phyloP scores from a whole-genome alignment of 1,140 invertebrate species.

The Lithobius niger region DNA sequence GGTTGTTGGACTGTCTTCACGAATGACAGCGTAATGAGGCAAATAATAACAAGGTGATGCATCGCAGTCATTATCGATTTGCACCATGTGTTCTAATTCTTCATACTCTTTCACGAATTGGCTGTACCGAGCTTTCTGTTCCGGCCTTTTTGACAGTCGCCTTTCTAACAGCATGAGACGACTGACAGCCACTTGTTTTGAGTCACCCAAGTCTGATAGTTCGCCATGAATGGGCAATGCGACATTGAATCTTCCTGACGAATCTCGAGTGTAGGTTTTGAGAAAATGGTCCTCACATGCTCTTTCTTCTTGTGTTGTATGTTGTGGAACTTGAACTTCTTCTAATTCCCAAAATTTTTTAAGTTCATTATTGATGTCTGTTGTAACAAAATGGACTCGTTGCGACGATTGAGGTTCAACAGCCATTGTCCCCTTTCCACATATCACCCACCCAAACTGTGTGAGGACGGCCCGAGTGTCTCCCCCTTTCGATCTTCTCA shows the following conservation, averaged over 20 bases:
- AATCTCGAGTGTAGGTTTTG: neutral
- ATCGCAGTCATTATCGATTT: neutral
- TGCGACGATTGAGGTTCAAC: neutral
- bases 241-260: neutral
- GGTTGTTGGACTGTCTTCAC: slow-evolving; percentile 20
- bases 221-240: neutral
- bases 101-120: neutral
- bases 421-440: neutral
- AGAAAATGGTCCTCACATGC: neutral
- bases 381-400: neutral
- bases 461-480: neutral
- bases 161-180: neutral
- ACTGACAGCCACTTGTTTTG: neutral
- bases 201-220: neutral
- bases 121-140: neutral
- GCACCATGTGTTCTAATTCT: slow-evolving; percentile 5
- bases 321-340: neutral
- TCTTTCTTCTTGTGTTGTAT: neutral
- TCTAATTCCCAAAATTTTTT: neutral
- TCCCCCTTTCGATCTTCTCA: neutral
- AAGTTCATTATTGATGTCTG: neutral
- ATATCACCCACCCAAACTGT: neutral
- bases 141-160: neutral
- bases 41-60: slow-evolving; percentile 25
- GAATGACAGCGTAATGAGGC: slow-evolving; percentile 31